phyloP scores from a whole-genome alignment of 2,113 vertebrate genomes.

The Bubalus kerabau region DNA sequence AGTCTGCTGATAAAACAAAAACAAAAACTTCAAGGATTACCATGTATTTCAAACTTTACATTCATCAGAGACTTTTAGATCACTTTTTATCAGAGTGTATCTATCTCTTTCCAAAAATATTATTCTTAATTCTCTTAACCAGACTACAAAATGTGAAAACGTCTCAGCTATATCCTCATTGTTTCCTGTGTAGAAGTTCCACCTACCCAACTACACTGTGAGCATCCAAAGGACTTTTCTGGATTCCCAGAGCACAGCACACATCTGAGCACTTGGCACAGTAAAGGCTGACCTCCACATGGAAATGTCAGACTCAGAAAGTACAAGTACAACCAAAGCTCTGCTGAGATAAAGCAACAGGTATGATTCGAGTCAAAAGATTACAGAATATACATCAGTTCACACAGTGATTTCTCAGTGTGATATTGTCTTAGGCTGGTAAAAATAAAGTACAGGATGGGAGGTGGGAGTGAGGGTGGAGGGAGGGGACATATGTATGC shows the following conservation, averaged over 20 bases:
- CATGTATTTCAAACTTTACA: background rate
- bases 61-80: background rate
- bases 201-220: background rate
- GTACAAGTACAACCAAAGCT: background rate
- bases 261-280: background rate
- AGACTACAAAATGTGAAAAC: background rate
- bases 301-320: background rate
- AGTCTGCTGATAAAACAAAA: conserved; percentile 3
- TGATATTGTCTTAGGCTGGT: background rate
- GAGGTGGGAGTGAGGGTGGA: background rate
- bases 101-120: background rate
- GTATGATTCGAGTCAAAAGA: background rate
- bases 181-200: background rate
- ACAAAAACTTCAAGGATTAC: background rate
- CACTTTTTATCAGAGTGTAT: background rate
- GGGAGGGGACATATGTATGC: background rate
- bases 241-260: background rate
- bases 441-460: background rate
- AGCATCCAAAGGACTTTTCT: background rate
- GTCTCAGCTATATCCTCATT: background rate
- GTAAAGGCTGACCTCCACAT: background rate
- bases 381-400: background rate
- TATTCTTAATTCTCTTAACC: background rate
- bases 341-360: background rate
- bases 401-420: background rate